phyloP scores from a whole-genome alignment of 1,140 invertebrate genomes.

The Trinorchestia longiramus region DNA sequence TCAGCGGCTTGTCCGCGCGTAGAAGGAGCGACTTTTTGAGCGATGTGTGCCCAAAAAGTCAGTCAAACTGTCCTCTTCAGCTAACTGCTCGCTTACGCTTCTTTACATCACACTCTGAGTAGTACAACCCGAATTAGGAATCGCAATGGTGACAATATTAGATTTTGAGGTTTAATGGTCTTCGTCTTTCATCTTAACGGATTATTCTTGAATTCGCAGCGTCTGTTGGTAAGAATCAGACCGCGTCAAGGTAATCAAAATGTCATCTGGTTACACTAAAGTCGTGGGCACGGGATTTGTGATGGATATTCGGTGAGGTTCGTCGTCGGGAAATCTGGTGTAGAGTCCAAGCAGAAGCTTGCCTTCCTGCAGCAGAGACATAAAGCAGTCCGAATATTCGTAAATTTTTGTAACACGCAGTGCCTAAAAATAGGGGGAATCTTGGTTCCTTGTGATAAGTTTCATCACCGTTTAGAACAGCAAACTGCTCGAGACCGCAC shows the following conservation, averaged over 20 bases:
- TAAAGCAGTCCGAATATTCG: slow-evolving; percentile 42
- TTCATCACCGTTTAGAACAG: slow-evolving; percentile 14
- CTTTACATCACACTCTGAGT: not conserved
- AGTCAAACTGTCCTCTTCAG: not conserved
- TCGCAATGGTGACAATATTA: not conserved
- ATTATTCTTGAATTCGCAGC: not conserved
- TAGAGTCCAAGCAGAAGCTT: slow-evolving; percentile 21
- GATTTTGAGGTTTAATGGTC: not conserved
- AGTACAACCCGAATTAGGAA: not conserved
- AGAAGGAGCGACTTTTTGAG: not conserved
- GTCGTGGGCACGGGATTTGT: not conserved
- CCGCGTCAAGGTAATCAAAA: not conserved
- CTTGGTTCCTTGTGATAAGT: not conserved
- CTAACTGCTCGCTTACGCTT: not conserved
- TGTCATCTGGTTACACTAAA: slow-evolving; percentile 7
- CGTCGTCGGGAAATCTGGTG: not conserved
- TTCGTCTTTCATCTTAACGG: not conserved
- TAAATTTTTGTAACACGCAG: not conserved
- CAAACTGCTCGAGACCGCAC: not conserved
- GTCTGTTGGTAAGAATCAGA: slow-evolving; percentile 1
- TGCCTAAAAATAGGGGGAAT: not conserved
- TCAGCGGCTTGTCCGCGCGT: not conserved
- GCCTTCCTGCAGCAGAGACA: not conserved
- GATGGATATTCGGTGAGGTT: not conserved
- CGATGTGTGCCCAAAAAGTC: not conserved